Percentiles rank a stretch among this genome's conserved stretches.
phyloP scores from a whole-genome alignment of 2,888 invertebrate genomes.

The Oconnorella tubifera region DNA sequence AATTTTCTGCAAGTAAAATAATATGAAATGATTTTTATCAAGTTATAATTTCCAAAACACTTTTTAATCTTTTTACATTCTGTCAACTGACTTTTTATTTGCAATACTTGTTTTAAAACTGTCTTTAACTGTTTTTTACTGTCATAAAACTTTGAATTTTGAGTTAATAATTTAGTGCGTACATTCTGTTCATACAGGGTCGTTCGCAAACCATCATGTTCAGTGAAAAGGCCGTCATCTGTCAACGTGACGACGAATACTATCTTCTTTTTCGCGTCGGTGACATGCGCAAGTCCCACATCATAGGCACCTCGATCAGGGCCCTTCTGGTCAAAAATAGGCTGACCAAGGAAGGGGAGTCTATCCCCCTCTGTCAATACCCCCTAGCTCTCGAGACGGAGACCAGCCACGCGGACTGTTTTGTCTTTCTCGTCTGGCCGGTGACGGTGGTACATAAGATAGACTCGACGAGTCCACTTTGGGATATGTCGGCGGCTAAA shows the following conservation, averaged over 20 bases:
- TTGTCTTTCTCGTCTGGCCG: conserved; percentile 97
- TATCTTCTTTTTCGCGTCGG: conserved; percentile 56
- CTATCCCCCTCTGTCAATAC: conserved; percentile 88
- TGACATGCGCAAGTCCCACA: conserved; percentile 49
- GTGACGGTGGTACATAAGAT: conserved; percentile 94
- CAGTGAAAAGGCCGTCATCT: conserved; percentile 84
- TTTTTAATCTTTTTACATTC: too few species aligned
- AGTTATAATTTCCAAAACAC: too few species aligned
- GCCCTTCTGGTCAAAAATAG: conserved; percentile 30
- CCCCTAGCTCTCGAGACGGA: conserved; percentile 30
- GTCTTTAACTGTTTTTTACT: too few species aligned
- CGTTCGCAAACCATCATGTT: conserved; percentile 89
- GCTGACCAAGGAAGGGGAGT: conserved; percentile 80
- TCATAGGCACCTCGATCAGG: conserved; percentile 30
- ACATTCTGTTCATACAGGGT: conserved; percentile 63
- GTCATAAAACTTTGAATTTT: too few species aligned
- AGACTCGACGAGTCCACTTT: conserved; percentile 83
- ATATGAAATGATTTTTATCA: too few species aligned
- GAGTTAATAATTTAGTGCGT: too few species aligned
- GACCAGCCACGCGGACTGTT: conserved; percentile 67
- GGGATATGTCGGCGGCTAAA: conserved; percentile 83
- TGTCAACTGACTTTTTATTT: too few species aligned
- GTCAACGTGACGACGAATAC: conserved; percentile 58
- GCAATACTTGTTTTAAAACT: too few species aligned
- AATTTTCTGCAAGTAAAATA: too few species aligned